Percentiles rank a stretch among this genome's conserved stretches.
phyloP scores from a whole-genome alignment of 2,113 vertebrate genomes.

The Dicerorhinus sumatrensis region DNA sequence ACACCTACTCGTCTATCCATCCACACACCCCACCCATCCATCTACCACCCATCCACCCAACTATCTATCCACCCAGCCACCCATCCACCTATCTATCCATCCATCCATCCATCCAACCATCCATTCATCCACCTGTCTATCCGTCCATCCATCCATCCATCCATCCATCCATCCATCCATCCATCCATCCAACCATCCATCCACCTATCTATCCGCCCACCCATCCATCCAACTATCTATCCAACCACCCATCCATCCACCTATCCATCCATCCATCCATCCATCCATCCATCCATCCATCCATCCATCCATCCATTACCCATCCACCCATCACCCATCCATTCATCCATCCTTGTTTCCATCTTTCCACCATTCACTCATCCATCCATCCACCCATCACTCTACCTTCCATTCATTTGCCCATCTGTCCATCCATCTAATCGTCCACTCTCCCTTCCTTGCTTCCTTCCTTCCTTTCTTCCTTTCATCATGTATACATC shows the following conservation, averaged over 20 bases:
- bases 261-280: no score
- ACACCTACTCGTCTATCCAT: not conserved
- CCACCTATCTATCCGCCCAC: no score
- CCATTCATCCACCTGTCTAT: fast-evolving
- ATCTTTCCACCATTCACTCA: no score
- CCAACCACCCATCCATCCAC: not conserved
- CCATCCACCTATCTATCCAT: not conserved
- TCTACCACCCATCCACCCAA: not conserved
- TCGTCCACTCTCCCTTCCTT: not conserved
- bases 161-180: fast-evolving
- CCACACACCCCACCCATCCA: not conserved
- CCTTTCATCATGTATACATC: not conserved
- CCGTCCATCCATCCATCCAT: not conserved
- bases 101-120: not conserved
- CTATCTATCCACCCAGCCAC: no score
- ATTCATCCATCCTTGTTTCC: no score
- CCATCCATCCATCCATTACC: no score
- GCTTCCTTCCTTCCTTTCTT: not conserved
- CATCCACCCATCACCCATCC: no score
- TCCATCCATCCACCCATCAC: no score
- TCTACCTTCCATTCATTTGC: no score
- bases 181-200: fast-evolving
- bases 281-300: no score
- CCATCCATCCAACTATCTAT: not conserved
- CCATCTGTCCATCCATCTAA: not conserved